These are phyloP conservation scores for Folsomia manolachei DNA, from an alignment of 2,888 invertebrate genomes.

Conservation along the genomic window DNA sequence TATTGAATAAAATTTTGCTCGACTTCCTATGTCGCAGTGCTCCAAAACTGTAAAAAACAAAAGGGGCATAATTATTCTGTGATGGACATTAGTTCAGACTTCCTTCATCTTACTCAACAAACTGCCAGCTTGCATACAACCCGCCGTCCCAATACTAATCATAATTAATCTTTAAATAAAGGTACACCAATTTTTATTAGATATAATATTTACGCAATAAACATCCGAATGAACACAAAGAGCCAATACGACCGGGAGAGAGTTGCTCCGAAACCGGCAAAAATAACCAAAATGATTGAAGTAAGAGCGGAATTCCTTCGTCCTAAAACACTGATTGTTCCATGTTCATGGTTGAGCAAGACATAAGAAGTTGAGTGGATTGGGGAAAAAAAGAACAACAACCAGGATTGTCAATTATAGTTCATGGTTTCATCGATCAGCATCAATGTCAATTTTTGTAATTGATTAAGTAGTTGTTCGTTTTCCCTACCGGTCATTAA, in stretches of 20 bases:
- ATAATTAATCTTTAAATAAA: neutral
- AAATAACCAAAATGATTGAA: slow-evolving; percentile 22
- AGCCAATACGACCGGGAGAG: slow-evolving; percentile 31
- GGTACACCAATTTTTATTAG: neutral
- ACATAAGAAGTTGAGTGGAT: too few species aligned
- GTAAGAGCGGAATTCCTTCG: slow-evolving; percentile 30
- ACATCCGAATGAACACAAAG: slow-evolving; percentile 27
- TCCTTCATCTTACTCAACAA: neutral
- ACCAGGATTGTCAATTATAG: neutral
- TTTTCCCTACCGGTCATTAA: slow-evolving; percentile 42
- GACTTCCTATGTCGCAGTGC: slow-evolving; percentile 37
- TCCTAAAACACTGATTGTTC: slow-evolving; percentile 40
- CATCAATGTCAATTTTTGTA: neutral
- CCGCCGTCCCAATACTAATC: slow-evolving; percentile 4
- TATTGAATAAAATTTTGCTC: slow-evolving; percentile 36
- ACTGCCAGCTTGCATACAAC: slow-evolving; percentile 4
- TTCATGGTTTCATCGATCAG: neutral
- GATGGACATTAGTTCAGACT: neutral
- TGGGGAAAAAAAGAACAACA: neutral
- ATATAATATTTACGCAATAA: too few species aligned
- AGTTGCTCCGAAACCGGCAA: slow-evolving; percentile 31
- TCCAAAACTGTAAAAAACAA: slow-evolving; percentile 40
- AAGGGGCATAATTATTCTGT: neutral
- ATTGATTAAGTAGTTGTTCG: neutral
- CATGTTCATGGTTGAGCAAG: too few species aligned